Evolutionary conservation across 2,888 invertebrate genomes (phyloP).

Genomic region (Macaria notata): DNA sequence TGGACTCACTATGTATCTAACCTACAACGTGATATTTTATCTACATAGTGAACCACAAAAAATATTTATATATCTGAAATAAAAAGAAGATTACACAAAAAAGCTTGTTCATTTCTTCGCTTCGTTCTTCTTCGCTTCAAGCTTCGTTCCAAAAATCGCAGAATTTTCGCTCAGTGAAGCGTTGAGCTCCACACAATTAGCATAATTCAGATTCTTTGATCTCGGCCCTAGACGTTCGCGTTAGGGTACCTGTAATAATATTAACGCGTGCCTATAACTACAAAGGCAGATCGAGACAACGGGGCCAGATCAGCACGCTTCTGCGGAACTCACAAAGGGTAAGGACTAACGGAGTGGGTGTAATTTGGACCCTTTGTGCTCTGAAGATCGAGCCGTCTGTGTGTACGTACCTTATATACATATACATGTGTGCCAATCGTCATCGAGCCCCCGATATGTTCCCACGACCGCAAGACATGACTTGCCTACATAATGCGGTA

Average conservation of each 20-base stretch:
- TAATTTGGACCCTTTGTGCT: conserved; percentile 63
- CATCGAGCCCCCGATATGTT: conserved; percentile 40
- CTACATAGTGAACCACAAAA: too few species aligned
- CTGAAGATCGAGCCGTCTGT: conserved; percentile 34
- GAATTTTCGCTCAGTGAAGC: conserved; percentile 1
- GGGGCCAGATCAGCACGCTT: conserved; percentile 51
- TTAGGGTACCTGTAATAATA: conserved; percentile 27
- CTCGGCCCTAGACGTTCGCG: conserved; percentile 8
- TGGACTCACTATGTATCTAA: too few species aligned
- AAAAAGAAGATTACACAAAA: too few species aligned
- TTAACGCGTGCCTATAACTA: conserved; percentile 30
- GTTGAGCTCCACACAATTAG: conserved; percentile 3
- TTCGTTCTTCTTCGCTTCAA: too few species aligned
- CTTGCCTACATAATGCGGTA: conserved; percentile 48
- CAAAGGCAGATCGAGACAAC: conserved; percentile 45
- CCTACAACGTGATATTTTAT: too few species aligned
- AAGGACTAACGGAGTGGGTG: conserved; percentile 48
- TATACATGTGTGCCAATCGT: conserved; percentile 41
- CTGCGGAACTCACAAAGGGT: conserved; percentile 47
- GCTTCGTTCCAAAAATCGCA: neutral
- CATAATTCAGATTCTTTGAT: conserved; percentile 19
- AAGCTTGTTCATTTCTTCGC: too few species aligned
- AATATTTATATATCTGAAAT: too few species aligned
- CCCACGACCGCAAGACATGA: conserved; percentile 22
- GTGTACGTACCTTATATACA: conserved; percentile 17